Evolutionary conservation across 2,888 invertebrate species (phyloP), one percentile per base, ranked within the genome.

Genomic region (Callyntrura guangdongensis): DNA sequence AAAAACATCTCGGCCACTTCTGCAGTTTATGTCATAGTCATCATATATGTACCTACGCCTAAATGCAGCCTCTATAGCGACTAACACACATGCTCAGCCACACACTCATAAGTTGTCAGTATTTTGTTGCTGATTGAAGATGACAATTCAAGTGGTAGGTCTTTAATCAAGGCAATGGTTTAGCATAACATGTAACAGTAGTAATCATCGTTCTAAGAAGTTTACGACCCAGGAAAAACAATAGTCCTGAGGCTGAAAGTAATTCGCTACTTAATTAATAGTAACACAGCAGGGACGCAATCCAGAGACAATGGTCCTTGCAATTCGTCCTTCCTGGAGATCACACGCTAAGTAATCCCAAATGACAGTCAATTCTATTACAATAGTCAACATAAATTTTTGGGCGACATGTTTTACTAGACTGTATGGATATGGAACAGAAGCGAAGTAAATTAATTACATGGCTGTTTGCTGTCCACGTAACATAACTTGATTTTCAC

Each of bases 201-300:
- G 36, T 4, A 36, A 36, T 36, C 3, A 36, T 36, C 6, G 6
- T 36, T 36, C 36, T 36, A 36, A 36, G 36, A 36, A 36, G 36
- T 36, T 36, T 36, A 36, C 36, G 36, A 36, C 36, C 36, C 36
- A 61, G 17, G 61, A 61, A 61, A 61, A 61, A 22, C 20, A 22
- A 61, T 61, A 17, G 22, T 20, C 8, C 61, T n/a, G 22, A 61
- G 61, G 17, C 47, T 84, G 67, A 67, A 67, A 84, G 83, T 84
- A 84, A 84, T 84, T 84, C 53, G 53, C 67, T n/a, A 22, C 83
- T 84, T 67, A 69, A 47, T 20, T 59, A 53, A 59, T 59, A 22
- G n/a, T 59, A 20, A 25, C 81, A 56, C 36, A 36, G 36, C 36
- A 36, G 36, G 36, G 36, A 36, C 36, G 3, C 36, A 2, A 36